A percentile compares a stretch with the other conserved stretches of the same genome.
Evolutionary conservation across 2,113 vertebrate genomes (phyloP).

Genomic region (Mirounga angustirostris): DNA sequence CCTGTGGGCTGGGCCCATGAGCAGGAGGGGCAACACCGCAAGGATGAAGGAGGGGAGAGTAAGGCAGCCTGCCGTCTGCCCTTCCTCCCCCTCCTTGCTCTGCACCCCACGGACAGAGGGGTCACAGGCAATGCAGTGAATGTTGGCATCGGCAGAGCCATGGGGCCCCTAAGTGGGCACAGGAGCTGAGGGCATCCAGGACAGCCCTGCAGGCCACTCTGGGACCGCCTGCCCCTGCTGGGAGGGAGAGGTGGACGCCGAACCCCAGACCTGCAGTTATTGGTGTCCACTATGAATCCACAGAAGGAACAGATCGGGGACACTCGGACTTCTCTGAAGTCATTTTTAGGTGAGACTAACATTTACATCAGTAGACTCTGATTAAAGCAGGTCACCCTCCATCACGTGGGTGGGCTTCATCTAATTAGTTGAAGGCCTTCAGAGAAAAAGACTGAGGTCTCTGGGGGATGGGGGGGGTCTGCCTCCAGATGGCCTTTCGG

Average conservation of each 20-base stretch:
- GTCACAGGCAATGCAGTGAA: accelerated
- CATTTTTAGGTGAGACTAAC: background rate
- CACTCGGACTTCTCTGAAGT: background rate
- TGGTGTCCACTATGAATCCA: background rate
- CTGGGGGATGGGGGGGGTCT: no score
- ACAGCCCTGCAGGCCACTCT: no score
- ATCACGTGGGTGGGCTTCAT: background rate
- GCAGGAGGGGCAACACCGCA: background rate
- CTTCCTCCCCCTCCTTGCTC: background rate
- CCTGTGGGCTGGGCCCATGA: accelerated
- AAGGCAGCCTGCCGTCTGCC: background rate
- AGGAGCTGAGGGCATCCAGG: background rate
- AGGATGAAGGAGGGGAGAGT: background rate
- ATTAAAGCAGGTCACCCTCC: background rate
- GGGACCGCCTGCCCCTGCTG: background rate
- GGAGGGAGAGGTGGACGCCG: background rate
- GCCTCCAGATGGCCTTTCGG: background rate
- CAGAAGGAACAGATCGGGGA: background rate
- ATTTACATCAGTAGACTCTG: background rate
- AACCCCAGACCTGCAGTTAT: background rate
- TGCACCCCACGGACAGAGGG: background rate
- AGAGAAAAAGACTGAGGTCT: background rate
- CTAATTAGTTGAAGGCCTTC: background rate
- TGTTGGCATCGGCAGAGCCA: accelerated
- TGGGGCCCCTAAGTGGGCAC: background rate